Evolutionary conservation across 1,140 invertebrate species (phyloP), one percentile per base, ranked within the genome.

Genomic region (Sarcophaga bullata): DNA sequence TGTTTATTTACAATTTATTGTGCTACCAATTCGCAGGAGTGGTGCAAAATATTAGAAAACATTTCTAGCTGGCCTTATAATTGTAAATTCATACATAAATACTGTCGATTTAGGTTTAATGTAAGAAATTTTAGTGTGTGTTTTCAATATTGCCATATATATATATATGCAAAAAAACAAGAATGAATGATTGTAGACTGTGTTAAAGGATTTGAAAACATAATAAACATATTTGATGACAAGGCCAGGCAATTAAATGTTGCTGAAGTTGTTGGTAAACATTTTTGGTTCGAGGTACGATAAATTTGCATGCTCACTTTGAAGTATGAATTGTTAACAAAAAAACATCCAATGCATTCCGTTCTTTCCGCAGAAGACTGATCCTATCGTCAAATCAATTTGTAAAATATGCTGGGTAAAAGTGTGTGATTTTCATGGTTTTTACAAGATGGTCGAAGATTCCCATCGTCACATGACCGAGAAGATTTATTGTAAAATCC

Each of bases 151-250:
- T 37, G 25, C 25, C n/a, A 37, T 37, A n/a, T 37, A 37, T 2
- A 13, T 72, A 81, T 84, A 88, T 85, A 85, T 52, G 50, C 50
- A 52, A 52, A 52, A n/a, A 6, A 52, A 52, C 13, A 82, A 84
- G 58, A 62, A 90, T 90, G 88, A 89, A 89, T n/a, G n/a, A n/a
- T 84, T 90, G 88, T 85, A 86, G 88, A 17, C 78, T 90, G 86
- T 90, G 88, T 82, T 85, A 86, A 88, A 73, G 85, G 82, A 58
- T 78, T 84, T 84, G 86, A 88, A 86, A 86, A 86, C 83, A 84
- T 86, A 82, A 84, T 54, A 81, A 84, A 83, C 75, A 85, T 84
- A 52, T 84, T 83, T 84, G 76, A 83, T 84, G 75, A 82, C 82
- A 78, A 81, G 82, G 48, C 62, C 81, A 68, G 80, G 3, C 17